Conservation (phyloP, 1,140 invertebrate species). For the Wiebesia pumilae region DNA sequence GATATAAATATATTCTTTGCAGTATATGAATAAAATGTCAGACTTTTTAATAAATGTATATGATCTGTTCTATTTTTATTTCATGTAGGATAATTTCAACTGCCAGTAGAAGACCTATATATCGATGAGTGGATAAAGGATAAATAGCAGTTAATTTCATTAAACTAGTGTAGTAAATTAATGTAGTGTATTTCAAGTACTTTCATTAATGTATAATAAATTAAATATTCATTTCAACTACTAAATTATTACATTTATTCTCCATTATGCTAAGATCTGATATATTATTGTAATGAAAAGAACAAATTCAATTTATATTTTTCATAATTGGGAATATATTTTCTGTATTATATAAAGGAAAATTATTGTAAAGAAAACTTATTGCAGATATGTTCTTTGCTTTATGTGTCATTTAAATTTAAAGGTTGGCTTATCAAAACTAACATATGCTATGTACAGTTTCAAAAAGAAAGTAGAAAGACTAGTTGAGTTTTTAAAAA, state of each 20-base stretch:
- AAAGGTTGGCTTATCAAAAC: constrained; percentile 17
- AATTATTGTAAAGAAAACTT: not conserved
- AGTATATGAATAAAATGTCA: not conserved
- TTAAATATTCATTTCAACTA: not conserved
- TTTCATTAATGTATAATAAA: not conserved
- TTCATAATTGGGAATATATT: not conserved
- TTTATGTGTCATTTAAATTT: constrained; percentile 16
- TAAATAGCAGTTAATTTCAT: not conserved
- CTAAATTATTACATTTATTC: not conserved
- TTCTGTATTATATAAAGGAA: not conserved
- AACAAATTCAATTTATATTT: not conserved
- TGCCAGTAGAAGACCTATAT: not conserved
- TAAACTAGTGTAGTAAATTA: not conserved
- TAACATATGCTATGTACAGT: not conserved
- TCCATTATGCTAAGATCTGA: too few relatives aligned
- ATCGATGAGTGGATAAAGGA: not conserved
- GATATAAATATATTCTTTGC: not conserved
- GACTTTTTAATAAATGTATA: not conserved
- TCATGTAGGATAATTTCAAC: not conserved
- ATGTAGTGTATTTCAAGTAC: not conserved
- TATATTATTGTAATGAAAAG: not conserved
- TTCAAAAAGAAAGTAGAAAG: not conserved
- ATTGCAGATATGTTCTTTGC: not conserved
- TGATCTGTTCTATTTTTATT: not conserved
- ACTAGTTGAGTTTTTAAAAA: constrained; percentile 11